These are phyloP conservation scores for Protaetia brevitarsis DNA, from an alignment of 1,140 invertebrate genomes.

Conservation along the genomic window DNA sequence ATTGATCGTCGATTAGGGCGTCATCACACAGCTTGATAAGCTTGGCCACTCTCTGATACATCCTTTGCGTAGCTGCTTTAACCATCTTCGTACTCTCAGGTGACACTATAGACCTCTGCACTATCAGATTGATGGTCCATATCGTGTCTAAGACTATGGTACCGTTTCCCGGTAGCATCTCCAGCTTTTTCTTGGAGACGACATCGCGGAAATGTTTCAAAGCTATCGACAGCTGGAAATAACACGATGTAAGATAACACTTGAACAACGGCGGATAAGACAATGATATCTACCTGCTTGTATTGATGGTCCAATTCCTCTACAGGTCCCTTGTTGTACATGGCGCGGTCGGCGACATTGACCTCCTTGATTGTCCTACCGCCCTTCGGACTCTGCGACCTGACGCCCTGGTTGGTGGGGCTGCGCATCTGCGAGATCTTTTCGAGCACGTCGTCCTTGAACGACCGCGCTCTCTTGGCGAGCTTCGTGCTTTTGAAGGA, in stretches of 20 bases:
- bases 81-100: slow-evolving; percentile 48
- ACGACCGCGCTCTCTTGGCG: slow-evolving; percentile 78
- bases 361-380: slow-evolving; percentile 26
- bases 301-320: slow-evolving; percentile 42
- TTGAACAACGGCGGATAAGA: neutral
- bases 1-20: slow-evolving; percentile 71
- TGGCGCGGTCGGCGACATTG: neutral
- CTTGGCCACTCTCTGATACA: slow-evolving; percentile 82
- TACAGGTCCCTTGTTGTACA: slow-evolving; percentile 14
- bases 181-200: slow-evolving; percentile 85
- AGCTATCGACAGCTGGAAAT: slow-evolving; percentile 24
- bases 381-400: slow-evolving; percentile 43
- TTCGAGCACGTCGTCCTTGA: slow-evolving; percentile 88
- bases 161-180: slow-evolving; percentile 88
- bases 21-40: slow-evolving; percentile 88
- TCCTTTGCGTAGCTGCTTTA: slow-evolving; percentile 76
- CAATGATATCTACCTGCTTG: slow-evolving; percentile 35
- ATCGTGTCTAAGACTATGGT: slow-evolving; percentile 89
- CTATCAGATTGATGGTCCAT: slow-evolving; percentile 76
- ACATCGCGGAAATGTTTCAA: slow-evolving; percentile 71
- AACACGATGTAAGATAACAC: too few species aligned
- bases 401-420: slow-evolving; percentile 51
- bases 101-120: slow-evolving; percentile 49
- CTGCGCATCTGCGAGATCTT: slow-evolving; percentile 83
- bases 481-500: slow-evolving; percentile 73